Base-by-base conservation (phyloP, 1,140 invertebrate species). In the Bicyclus anynana region DNA sequence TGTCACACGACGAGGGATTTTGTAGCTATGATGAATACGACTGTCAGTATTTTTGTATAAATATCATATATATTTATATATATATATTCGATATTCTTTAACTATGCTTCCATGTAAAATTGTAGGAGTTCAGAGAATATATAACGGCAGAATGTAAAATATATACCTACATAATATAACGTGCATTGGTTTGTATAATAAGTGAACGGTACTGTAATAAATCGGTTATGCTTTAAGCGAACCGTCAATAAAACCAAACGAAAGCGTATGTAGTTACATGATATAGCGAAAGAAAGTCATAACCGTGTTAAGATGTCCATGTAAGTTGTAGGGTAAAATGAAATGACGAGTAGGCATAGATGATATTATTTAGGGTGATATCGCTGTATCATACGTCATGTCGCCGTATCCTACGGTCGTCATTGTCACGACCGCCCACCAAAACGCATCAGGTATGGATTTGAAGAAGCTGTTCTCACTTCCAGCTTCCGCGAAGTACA, bases 341-440 rank as follows among this genome's bases (percentile, higher is more conserved):
- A 80, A 77, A 80, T 83, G 80, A 80, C 75, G 77, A 80, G 73
- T 79, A 82, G 74, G 82, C 77, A 74, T 70, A 77, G 59, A 87
- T 80, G 78, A 83, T 77, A 76, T 74, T 79, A 77, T 33, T 33
- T 33, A 76, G 72, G 74, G 64, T 81, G 80, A 80, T 76, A 74
- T 83, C 77, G 71, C 77, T 80, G 79, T 79, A 94, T 94, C 95
- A 94, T 96, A 96, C 95, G 95, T 97, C 97, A 99, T 99, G 92
- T 99, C 98, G 92, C 98, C 98, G 94, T 99, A 99, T 91, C 98
- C 98, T 90, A 99, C 98, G 90, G 98, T 99, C 90, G 97, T 96
- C 98, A 99, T 99, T 90, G 98, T 99, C 89, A 99, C 98, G 88
- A 99, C 97, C 86, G 96, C 96, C 97, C 97, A 99, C 98, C 98